phyloP scores from a whole-genome alignment of 2,888 invertebrate species.

The Steinernema scapterisci region DNA sequence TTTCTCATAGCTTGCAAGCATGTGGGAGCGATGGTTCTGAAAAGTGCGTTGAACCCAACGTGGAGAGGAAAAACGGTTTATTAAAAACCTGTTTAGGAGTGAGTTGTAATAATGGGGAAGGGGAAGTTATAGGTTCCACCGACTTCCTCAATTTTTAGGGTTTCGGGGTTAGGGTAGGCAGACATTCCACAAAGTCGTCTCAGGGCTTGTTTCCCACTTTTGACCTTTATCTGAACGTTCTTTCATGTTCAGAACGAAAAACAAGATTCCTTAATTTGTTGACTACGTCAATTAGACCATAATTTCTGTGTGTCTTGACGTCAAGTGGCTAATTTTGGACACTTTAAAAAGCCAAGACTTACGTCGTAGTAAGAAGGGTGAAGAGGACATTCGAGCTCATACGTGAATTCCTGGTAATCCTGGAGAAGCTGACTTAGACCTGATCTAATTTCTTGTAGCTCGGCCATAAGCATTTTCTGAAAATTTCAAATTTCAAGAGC shows the following conservation, averaged over 20 bases:
- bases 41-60: no score
- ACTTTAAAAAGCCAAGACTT: no score
- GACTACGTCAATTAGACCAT: background rate
- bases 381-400: constrained; percentile 1
- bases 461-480: background rate
- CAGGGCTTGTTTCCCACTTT: no score
- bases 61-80: background rate
- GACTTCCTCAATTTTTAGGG: no score
- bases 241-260: no score
- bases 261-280: no score
- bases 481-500: background rate
- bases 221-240: no score
- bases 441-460: background rate
- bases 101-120: no score
- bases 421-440: background rate
- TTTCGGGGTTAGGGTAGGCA: no score
- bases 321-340: no score
- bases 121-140: no score
- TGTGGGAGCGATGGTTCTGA: background rate
- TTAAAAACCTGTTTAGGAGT: background rate
- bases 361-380: constrained; percentile 17
- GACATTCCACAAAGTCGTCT: no score
- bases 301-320: background rate
- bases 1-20: background rate
- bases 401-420: constrained; percentile 1